A percentile compares a stretch with the other conserved stretches of the same genome.
These are phyloP conservation scores for Acleris literana DNA, from an alignment of 2,888 invertebrate genomes.

Conservation along the genomic window DNA sequence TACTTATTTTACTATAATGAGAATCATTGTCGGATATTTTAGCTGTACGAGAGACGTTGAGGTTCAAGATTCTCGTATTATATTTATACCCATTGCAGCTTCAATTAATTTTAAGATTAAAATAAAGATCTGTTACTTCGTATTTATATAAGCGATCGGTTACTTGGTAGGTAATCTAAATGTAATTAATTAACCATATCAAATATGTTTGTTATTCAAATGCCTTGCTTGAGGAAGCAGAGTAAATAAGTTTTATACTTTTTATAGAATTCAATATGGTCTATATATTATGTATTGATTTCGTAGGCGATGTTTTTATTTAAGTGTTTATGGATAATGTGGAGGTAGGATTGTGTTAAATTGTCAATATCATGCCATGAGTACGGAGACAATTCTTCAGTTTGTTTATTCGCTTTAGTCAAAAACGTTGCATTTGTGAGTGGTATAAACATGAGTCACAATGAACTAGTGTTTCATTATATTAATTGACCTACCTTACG, in stretches of 20 bases:
- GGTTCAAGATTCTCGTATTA: too few relatives aligned
- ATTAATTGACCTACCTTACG: slow-evolving; percentile 2
- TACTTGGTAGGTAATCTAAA: slow-evolving; percentile 37
- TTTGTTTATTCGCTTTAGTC: slow-evolving; percentile 77
- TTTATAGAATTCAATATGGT: slow-evolving; percentile 22
- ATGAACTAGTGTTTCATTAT: slow-evolving; percentile 65
- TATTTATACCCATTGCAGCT: not conserved
- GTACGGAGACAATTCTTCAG: slow-evolving; percentile 66
- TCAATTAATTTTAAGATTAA: slow-evolving; percentile 13
- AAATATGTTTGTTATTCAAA: slow-evolving; percentile 29
- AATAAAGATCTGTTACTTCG: slow-evolving; percentile 51
- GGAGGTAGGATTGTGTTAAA: slow-evolving; percentile 57
- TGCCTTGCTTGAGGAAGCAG: slow-evolving; percentile 24
- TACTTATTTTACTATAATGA: too few relatives aligned
- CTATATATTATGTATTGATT: slow-evolving; percentile 21
- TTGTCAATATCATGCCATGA: slow-evolving; percentile 77
- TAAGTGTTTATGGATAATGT: slow-evolving; percentile 56
- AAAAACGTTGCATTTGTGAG: slow-evolving; percentile 78
- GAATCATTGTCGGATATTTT: too few relatives aligned
- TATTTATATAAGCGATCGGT: slow-evolving; percentile 47
- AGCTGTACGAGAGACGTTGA: not conserved
- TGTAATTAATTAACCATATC: slow-evolving; percentile 29
- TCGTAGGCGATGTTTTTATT: slow-evolving; percentile 61
- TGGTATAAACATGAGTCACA: slow-evolving; percentile 82
- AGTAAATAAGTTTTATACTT: slow-evolving; percentile 26